phyloP scores from a whole-genome alignment of 2,113 vertebrate species.

The Clupea harengus region DNA sequence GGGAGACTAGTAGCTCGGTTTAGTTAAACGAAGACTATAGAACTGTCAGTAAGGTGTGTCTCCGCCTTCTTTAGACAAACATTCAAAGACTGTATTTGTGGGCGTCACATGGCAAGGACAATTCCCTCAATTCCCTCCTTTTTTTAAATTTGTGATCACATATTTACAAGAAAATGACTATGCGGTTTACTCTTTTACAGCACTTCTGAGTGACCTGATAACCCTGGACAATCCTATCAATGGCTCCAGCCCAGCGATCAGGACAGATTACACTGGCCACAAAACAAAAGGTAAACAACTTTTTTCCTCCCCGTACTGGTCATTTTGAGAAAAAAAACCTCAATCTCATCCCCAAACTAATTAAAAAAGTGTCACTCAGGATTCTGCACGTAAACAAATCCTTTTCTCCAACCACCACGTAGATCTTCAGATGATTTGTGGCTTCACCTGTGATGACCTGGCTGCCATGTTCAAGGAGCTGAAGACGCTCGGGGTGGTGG shows the following conservation, averaged over 20 bases:
- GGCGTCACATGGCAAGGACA: background rate
- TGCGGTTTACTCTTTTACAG: constrained; percentile 42
- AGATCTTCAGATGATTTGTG: constrained; percentile 92
- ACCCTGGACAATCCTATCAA: constrained; percentile 90
- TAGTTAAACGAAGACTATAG: background rate
- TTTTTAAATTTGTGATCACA: background rate
- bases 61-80: background rate
- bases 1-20: background rate
- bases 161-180: constrained; percentile 4
- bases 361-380: constrained; percentile 8
- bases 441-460: constrained; percentile 93
- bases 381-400: background rate
- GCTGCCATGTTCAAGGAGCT: constrained; percentile 92
- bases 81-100: background rate
- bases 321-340: background rate
- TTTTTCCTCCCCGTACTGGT: background rate
- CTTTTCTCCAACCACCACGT: background rate
- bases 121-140: constrained; percentile 25
- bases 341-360: background rate
- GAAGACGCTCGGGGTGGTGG: constrained; percentile 84
- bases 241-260: constrained; percentile 93
- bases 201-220: constrained; percentile 75
- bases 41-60: background rate
- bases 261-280: constrained; percentile 92
- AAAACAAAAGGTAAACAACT: constrained; percentile 84